phyloP scores from a whole-genome alignment of 2,797 vertebrate genomes.

The Antrozous pallidus region DNA sequence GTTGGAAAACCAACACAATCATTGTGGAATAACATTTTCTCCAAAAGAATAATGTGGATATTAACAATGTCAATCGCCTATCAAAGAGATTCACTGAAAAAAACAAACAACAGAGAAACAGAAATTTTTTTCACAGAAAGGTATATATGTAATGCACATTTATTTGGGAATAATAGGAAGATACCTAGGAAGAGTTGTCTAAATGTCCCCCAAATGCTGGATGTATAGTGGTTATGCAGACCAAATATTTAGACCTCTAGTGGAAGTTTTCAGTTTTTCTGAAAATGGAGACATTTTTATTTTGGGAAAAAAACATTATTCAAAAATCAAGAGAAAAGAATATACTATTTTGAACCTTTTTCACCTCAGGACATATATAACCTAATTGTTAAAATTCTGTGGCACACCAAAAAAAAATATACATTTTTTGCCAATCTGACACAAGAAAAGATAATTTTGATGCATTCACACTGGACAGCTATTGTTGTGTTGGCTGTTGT shows the following conservation, averaged over 20 bases:
- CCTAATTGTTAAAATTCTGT: background rate
- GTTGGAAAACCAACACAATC: background rate
- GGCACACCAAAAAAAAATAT: background rate
- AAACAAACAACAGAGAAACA: background rate
- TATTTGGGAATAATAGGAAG: background rate
- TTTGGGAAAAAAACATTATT: background rate
- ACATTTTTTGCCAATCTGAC: background rate
- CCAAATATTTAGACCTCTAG: background rate
- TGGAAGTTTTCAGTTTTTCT: slow-evolving; percentile 19
- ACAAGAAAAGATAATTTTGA: background rate
- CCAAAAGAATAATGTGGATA: background rate
- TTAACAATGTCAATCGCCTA: background rate
- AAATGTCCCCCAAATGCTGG: background rate
- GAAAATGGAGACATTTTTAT: slow-evolving; percentile 5
- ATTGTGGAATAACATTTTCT: background rate
- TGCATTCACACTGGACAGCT: background rate
- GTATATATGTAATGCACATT: background rate
- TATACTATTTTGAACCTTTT: background rate
- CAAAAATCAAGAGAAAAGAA: slow-evolving; percentile 12
- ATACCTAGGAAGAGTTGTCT: background rate
- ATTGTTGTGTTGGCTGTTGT: background rate
- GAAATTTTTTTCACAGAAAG: background rate
- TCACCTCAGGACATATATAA: background rate
- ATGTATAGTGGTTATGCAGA: background rate
- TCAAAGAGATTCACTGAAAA: background rate